Conservation (phyloP, 1,140 invertebrate genomes). For the Pollicipes pollicipes region DNA sequence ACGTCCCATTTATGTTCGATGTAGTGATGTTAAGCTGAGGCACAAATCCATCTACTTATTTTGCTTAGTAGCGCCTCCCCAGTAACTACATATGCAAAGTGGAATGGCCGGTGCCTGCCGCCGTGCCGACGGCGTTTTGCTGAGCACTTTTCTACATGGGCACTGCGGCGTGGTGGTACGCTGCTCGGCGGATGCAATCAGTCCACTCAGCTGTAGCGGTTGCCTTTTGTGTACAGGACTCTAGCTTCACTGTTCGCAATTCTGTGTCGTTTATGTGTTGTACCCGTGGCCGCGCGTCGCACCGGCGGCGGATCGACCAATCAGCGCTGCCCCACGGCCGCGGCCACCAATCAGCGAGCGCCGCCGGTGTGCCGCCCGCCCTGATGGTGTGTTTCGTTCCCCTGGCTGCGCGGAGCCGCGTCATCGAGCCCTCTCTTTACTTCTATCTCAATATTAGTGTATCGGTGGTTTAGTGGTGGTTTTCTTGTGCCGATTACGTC, state of each 20-base stretch:
- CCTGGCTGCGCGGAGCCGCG: background rate
- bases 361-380: too few species aligned
- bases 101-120: too few species aligned
- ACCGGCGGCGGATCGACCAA: background rate
- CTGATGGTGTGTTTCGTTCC: background rate
- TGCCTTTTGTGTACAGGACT: background rate
- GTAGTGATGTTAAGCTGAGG: background rate
- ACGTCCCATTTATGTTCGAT: background rate
- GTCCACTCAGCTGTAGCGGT: background rate
- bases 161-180: background rate
- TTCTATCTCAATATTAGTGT: background rate
- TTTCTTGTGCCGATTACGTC: background rate
- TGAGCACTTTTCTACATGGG: background rate
- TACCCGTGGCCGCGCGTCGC: background rate
- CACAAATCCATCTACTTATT: slow-evolving; percentile 1
- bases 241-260: background rate
- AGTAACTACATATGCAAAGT: background rate
- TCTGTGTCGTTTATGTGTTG: background rate
- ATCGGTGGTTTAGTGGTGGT: background rate
- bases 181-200: background rate
- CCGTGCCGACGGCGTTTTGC: background rate
- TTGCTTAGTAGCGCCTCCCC: background rate
- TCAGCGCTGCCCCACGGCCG: background rate
- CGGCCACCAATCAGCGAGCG: background rate
- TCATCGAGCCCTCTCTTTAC: background rate